These are phyloP conservation scores for Hirtodrosophila cameraria DNA, from an alignment of 2,888 invertebrate genomes.

Conservation along the genomic window DNA sequence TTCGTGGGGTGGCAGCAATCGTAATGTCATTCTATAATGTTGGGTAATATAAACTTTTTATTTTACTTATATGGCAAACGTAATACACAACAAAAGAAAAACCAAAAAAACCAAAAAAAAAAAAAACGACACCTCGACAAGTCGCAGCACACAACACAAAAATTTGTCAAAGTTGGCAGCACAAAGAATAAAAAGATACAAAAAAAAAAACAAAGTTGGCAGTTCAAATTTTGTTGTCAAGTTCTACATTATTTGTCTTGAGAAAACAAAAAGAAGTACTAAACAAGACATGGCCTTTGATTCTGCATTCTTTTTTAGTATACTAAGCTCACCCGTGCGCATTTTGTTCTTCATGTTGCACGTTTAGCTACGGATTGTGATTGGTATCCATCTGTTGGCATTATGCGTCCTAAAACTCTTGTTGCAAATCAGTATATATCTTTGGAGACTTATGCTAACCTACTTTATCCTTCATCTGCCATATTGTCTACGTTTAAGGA, in stretches of 20 bases:
- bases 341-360: neutral
- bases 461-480: no score
- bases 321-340: slow-evolving; percentile 22
- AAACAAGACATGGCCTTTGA: slow-evolving; percentile 17
- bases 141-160: slow-evolving; percentile 18
- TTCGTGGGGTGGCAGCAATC: slow-evolving; percentile 44
- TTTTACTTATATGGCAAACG: slow-evolving; percentile 23
- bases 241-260: slow-evolving; percentile 19
- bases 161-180: slow-evolving; percentile 28
- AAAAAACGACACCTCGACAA: slow-evolving; percentile 30
- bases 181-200: no score
- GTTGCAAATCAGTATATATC: neutral
- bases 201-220: slow-evolving; percentile 13
- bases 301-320: slow-evolving; percentile 10
- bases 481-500: no score
- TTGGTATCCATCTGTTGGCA: slow-evolving; percentile 6
- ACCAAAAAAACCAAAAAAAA: neutral
- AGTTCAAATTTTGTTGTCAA: slow-evolving; percentile 15
- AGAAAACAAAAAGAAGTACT: neutral
- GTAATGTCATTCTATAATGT: slow-evolving; percentile 67
- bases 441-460: no score
- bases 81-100: neutral
- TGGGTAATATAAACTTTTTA: slow-evolving; percentile 69
- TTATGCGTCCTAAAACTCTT: neutral
- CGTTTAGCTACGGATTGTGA: slow-evolving; percentile 28